Evolutionary conservation across 2,113 vertebrate genomes (phyloP), one percentile per base, ranked within the genome.

Genomic region (Bostrychus sinensis): DNA sequence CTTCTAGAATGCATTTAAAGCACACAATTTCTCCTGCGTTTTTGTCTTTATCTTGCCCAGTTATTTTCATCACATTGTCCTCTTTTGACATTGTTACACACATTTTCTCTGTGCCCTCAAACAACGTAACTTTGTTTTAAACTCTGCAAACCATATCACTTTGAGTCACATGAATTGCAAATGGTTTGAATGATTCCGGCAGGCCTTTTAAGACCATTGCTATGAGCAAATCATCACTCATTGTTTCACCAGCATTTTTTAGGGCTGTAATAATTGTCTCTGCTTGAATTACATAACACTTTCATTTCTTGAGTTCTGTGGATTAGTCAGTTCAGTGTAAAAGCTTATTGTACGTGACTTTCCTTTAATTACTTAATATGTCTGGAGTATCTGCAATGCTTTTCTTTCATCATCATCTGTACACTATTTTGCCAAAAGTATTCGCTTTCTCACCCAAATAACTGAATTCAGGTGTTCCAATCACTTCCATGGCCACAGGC

Each of bases 91-190:
- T n/a, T n/a, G n/a, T n/a, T n/a, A 14, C 23, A 14, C 50, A 34
- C 34, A 41, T 5, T 41, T 22, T 38, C n/a, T 32, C 26, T 5
- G 25, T 41, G 22, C 56, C 56, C 63, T 25, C 0, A 65, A 62
- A 36, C 41, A 20, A 16, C 50, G 20, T 36, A 66, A 22, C 41
- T 73, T 19, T 17, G 45, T 54, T 65, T 74, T 69, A 13, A 73
- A 72, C 7, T 78, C 64, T 1, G 26, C 37, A 41, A 72, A 70
- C 1, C 54, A 28, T 20, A 42, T 38, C 57, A 11, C 56, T 2
- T 43, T 72, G 56, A 2, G 63, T 72, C 3, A 77, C 3, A 9
- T 80, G 62, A 4, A 76, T 43, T 0, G 41, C 16, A 13, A 75
- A 75, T 10, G 39, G 63, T 23, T 62, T 62, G 4, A 71, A 77